A percentile compares a stretch with the other conserved stretches of the same genome.
phyloP scores from a whole-genome alignment of 1,140 invertebrate species.

The Druon quercuslanigerum region DNA sequence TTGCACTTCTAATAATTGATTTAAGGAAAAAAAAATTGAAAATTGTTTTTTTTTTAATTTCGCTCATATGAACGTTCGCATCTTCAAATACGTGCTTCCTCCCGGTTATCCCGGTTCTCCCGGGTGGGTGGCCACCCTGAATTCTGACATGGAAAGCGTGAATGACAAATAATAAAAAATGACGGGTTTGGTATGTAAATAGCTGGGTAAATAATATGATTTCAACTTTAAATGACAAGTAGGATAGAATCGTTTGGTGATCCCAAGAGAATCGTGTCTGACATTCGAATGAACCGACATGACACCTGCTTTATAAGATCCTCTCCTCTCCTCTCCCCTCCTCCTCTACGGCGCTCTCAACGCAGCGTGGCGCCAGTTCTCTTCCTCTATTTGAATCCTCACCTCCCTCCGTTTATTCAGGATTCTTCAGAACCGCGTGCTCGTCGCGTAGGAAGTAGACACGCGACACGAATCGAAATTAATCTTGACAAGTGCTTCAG shows the following conservation, averaged over 20 bases:
- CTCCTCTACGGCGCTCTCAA: too few relatives aligned
- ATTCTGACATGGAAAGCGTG: too few relatives aligned
- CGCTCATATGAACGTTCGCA: too few relatives aligned
- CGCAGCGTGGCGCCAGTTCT: conserved; percentile 13
- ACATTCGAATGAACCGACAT: conserved; percentile 27
- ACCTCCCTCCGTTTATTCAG: conserved; percentile 38
- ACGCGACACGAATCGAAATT: conserved; percentile 55
- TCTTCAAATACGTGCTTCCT: too few relatives aligned
- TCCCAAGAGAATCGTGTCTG: conserved; percentile 12
- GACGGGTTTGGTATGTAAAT: too few relatives aligned
- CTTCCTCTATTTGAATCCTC: conserved; percentile 27
- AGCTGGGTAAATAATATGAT: too few relatives aligned
- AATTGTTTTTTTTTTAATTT: too few relatives aligned
- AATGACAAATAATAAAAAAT: too few relatives aligned
- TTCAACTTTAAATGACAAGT: background rate
- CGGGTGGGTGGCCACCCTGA: too few relatives aligned
- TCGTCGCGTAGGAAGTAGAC: conserved; percentile 48
- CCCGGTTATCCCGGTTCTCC: too few relatives aligned
- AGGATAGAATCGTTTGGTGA: conserved; percentile 10
- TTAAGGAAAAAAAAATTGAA: too few relatives aligned
- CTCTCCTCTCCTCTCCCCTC: background rate
- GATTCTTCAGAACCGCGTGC: conserved; percentile 48
- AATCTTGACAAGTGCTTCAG: conserved; percentile 34
- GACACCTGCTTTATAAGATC: conserved; percentile 12
- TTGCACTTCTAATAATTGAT: too few relatives aligned